These are phyloP conservation scores for Macrotrachela quadricornifera DNA, from an alignment of 1,140 invertebrate species.

Conservation along the genomic window DNA sequence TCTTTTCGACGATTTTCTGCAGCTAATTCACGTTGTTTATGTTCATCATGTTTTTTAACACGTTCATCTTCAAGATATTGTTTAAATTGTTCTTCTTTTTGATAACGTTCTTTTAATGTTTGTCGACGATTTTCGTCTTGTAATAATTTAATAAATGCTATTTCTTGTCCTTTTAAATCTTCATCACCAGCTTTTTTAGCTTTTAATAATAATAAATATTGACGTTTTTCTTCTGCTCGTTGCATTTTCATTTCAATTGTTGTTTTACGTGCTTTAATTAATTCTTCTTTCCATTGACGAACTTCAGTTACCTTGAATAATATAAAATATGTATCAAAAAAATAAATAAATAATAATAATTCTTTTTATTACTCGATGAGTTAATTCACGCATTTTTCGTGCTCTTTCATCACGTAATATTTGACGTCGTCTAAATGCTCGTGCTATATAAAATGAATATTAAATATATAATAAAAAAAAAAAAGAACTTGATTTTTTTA, in stretches of 20 bases:
- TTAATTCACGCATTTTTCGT: slow-evolving; percentile 60
- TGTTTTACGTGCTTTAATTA: slow-evolving; percentile 58
- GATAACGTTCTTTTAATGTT: slow-evolving; percentile 38
- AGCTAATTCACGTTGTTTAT: slow-evolving; percentile 75
- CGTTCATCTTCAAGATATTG: slow-evolving; percentile 49
- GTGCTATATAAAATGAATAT: too few species aligned
- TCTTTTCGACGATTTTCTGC: slow-evolving; percentile 60
- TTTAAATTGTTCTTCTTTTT: slow-evolving; percentile 50
- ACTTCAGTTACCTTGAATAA: slow-evolving; percentile 47
- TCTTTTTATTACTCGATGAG: slow-evolving; percentile 52
- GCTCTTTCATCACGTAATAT: slow-evolving; percentile 33
- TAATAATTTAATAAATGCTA: slow-evolving; percentile 85
- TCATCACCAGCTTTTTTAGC: slow-evolving; percentile 86
- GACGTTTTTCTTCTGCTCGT: slow-evolving; percentile 70
- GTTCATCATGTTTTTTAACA: slow-evolving; percentile 55
- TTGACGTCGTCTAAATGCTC: slow-evolving; percentile 41
- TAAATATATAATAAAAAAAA: too few species aligned
- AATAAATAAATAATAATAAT: too few species aligned
- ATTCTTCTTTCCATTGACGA: slow-evolving; percentile 57
- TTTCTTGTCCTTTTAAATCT: slow-evolving; percentile 56
- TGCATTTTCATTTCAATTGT: slow-evolving; percentile 63
- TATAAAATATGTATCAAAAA: too few species aligned
- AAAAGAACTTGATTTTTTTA: too few species aligned
- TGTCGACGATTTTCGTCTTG: slow-evolving; percentile 80
- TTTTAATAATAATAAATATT: slow-evolving; percentile 52